Percentiles rank a stretch among this genome's conserved stretches.
Conservation (phyloP, 2,797 vertebrate species). For the Leucoraja ocellata region DNA sequence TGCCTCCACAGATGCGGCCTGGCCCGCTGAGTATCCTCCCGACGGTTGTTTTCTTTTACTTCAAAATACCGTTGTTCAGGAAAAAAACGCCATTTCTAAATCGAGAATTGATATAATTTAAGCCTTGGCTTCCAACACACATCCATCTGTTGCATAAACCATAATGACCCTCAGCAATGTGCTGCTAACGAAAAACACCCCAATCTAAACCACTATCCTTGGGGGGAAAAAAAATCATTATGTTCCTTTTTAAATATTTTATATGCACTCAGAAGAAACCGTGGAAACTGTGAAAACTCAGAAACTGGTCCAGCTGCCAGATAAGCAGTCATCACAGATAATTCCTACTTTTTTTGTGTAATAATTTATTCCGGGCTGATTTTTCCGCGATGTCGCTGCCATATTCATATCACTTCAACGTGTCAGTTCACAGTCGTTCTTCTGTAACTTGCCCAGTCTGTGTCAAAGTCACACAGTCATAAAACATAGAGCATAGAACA, state of each 20-base stretch:
- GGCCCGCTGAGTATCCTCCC: no score
- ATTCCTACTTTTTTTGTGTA: background rate
- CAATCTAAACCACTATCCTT: background rate
- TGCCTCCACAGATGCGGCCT: no score
- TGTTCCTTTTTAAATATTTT: background rate
- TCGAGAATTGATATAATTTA: background rate
- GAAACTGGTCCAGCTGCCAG: background rate
- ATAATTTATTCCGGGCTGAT: background rate
- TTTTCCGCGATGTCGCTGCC: background rate
- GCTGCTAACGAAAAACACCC: background rate
- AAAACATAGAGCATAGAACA: no score
- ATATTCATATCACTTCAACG: background rate
- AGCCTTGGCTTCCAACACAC: background rate
- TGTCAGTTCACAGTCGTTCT: background rate
- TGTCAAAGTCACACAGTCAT: background rate
- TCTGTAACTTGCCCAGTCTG: background rate
- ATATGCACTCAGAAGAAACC: background rate
- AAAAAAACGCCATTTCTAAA: background rate
- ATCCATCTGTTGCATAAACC: background rate
- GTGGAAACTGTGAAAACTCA: background rate
- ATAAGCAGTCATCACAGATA: background rate
- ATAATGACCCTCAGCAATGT: background rate
- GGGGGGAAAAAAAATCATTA: background rate
- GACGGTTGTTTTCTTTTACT: no score
- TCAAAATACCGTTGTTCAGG: background rate